Conservation (phyloP, 2,113 vertebrate genomes). For the Cranoglanis bouderius region DNA sequence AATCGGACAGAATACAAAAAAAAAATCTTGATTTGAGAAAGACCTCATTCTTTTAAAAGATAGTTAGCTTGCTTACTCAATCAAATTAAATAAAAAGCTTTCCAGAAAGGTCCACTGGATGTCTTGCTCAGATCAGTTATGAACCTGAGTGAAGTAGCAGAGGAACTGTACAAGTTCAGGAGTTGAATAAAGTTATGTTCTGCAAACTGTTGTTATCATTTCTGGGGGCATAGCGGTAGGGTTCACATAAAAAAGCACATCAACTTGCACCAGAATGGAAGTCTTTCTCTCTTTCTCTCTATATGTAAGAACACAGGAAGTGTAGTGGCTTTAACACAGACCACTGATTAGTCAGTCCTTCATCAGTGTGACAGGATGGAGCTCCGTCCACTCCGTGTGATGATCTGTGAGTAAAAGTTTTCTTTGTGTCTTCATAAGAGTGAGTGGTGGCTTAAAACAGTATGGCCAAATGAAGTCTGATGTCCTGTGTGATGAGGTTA, state of each 20-base stretch:
- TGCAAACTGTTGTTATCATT: neutral
- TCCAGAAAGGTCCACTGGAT: neutral
- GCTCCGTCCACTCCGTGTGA: neutral
- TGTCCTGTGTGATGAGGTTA: neutral
- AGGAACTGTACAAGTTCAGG: neutral
- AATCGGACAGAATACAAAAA: neutral
- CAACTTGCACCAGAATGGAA: neutral
- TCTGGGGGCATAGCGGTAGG: no score
- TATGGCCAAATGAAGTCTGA: neutral
- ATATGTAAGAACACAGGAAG: slow-evolving; percentile 1
- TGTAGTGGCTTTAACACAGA: neutral
- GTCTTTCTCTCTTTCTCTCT: neutral
- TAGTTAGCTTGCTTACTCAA: neutral
- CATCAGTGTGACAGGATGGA: neutral
- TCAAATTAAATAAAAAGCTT: neutral
- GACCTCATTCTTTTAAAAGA: neutral
- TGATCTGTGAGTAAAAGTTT: neutral
- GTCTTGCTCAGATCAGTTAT: neutral
- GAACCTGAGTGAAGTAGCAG: neutral
- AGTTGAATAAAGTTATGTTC: neutral
- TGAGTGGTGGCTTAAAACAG: neutral
- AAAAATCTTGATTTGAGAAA: neutral
- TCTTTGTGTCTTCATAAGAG: neutral
- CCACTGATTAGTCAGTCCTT: neutral
- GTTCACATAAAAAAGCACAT: no score